phyloP scores from a whole-genome alignment of 2,888 invertebrate species.

The Megamerina dolium region DNA sequence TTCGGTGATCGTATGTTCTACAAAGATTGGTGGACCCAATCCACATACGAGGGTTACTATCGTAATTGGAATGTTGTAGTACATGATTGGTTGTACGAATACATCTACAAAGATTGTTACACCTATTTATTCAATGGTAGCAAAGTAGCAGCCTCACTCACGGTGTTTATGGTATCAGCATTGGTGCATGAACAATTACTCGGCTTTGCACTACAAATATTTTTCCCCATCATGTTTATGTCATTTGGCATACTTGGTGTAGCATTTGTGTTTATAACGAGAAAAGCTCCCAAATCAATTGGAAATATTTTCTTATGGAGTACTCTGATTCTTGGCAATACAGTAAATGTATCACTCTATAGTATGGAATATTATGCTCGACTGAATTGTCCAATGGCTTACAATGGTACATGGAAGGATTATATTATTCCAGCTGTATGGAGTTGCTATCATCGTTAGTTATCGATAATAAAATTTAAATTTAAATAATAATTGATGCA shows the following conservation, averaged over 20 bases:
- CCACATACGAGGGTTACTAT: slow-evolving; percentile 75
- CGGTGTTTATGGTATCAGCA: slow-evolving; percentile 75
- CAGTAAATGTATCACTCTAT: slow-evolving; percentile 61
- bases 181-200: slow-evolving; percentile 84
- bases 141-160: slow-evolving; percentile 53
- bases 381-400: slow-evolving; percentile 33
- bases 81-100: slow-evolving; percentile 88
- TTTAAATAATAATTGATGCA: too few species aligned
- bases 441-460: too few species aligned
- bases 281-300: slow-evolving; percentile 48
- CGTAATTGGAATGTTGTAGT: slow-evolving; percentile 95
- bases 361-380: slow-evolving; percentile 62
- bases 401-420: slow-evolving; percentile 30
- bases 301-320: slow-evolving; percentile 86
- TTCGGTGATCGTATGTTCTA: slow-evolving; percentile 85
- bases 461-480: too few species aligned
- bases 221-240: slow-evolving; percentile 78
- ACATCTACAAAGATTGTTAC: slow-evolving; percentile 72
- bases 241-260: slow-evolving; percentile 66
- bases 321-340: slow-evolving; percentile 69
- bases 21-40: slow-evolving; percentile 91
- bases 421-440: slow-evolving; percentile 52
- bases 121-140: slow-evolving; percentile 49
- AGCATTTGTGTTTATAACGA: slow-evolving; percentile 54
- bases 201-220: slow-evolving; percentile 71